Evolutionary conservation across 1,140 invertebrate genomes (phyloP), one percentile per base, ranked within the genome.

Genomic region (Conus betulinus): DNA sequence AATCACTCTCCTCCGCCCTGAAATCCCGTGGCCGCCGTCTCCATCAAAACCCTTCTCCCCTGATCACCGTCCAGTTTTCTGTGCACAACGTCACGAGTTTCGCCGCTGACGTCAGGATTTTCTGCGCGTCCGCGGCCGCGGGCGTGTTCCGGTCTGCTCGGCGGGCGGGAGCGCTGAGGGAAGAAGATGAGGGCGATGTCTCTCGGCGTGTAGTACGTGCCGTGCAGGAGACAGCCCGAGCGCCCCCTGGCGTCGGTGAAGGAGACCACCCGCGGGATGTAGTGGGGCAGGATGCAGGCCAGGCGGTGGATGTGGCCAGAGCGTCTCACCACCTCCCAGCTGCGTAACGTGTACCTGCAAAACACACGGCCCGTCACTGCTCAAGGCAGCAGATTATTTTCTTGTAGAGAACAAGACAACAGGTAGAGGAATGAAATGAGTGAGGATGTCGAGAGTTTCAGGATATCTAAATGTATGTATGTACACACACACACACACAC

Each of bases 251-350:
- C 63, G 87, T 88, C 87, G 63, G 27, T 0, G 82, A 88, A 88
- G 67, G 87, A 83, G 27, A 83, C 82, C 15, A 88, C 87, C 25
- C 57, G 63, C 27, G 27, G 57, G 17, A 88, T 17, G 63, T 83
- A 83, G 57, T 76, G 60, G 20, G 87, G 87, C 39, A 88, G 82
- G 51, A 84, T 88, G 81, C 87, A 88, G 27, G 81, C 53, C 81
- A 88, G 67, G n/a, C 57, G 25, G 25, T 88, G 79, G 52, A 84
- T 74, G 17, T 63, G 79, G 0, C 82, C 81, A 6, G 55, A 51
- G 25, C 82, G 57, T 17, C 87, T 60, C n/a, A 83, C 87, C 67
- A 88, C 85, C 74, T 87, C 85, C 85, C 85, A 87, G 74, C 85
- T 87, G 3, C 85, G 51, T 15, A 57, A 8, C 7, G 53, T 52